Evolutionary conservation across 2,797 vertebrate genomes (phyloP).

Genomic region (Bradypus variegatus): DNA sequence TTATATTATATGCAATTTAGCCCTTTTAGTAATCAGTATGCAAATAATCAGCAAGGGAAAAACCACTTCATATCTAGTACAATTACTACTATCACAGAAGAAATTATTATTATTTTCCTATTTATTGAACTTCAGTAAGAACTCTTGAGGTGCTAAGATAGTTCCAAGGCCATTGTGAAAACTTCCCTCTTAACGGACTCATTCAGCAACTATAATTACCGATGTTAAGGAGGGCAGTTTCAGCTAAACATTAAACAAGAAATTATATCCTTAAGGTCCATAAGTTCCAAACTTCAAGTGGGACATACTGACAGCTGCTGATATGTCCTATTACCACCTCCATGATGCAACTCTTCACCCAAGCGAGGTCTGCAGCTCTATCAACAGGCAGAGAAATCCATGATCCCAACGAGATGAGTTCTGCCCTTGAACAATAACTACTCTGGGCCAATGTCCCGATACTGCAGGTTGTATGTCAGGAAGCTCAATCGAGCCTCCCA

Average conservation of each 20-base stretch:
- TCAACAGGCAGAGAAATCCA: background rate
- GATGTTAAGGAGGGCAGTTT: slow-evolving; percentile 32
- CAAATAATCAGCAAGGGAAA: slow-evolving; percentile 44
- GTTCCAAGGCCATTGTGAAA: slow-evolving; percentile 22
- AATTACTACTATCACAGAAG: slow-evolving; percentile 50
- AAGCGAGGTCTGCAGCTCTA: background rate
- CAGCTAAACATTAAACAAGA: slow-evolving; percentile 45
- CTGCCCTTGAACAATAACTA: background rate
- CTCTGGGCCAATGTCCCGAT: background rate
- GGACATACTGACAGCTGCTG: slow-evolving; percentile 29
- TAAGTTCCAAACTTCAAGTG: slow-evolving; percentile 40
- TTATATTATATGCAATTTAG: slow-evolving; percentile 46
- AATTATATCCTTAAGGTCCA: slow-evolving; percentile 45
- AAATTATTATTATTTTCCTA: slow-evolving; percentile 55
- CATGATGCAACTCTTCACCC: background rate
- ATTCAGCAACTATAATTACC: slow-evolving; percentile 38
- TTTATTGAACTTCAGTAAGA: slow-evolving; percentile 55
- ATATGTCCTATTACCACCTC: background rate
- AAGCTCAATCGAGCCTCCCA: background rate
- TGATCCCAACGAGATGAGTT: background rate
- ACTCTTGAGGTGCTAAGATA: slow-evolving; percentile 46
- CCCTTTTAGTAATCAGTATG: slow-evolving; percentile 10
- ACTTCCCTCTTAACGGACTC: slow-evolving; percentile 7
- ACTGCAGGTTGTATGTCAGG: background rate
- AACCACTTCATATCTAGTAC: slow-evolving; percentile 51